Percentiles rank a stretch among this genome's conserved stretches.
Conservation (phyloP, 1,140 invertebrate species). For the Psix sp. region DNA sequence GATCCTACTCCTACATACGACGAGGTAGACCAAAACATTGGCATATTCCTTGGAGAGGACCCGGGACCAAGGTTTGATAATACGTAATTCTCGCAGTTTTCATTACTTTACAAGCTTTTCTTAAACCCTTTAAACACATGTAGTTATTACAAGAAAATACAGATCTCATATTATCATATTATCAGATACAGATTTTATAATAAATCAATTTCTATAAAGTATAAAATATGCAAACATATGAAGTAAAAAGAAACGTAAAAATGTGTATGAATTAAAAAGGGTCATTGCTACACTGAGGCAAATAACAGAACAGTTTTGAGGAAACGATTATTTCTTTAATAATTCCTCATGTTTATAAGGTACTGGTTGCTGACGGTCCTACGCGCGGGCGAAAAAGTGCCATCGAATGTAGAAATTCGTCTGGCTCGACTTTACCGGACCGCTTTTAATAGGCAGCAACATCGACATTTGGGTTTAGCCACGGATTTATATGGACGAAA, state of each 20-base stretch:
- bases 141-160: too few species aligned
- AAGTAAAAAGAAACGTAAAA: too few species aligned
- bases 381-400: conserved; percentile 71
- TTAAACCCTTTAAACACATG: too few species aligned
- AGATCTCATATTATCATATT: too few species aligned
- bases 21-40: conserved; percentile 70
- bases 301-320: too few species aligned
- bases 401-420: conserved; percentile 73
- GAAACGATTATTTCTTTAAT: too few species aligned
- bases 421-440: conserved; percentile 76
- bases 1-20: conserved; percentile 69
- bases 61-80: conserved; percentile 71
- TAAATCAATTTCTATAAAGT: too few species aligned
- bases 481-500: conserved; percentile 53
- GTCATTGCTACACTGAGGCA: too few species aligned
- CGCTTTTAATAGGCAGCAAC: conserved; percentile 76
- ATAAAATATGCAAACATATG: too few species aligned
- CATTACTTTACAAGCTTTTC: conserved; percentile 9
- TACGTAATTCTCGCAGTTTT: conserved; percentile 44
- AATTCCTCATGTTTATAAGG: conserved; percentile 65
- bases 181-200: too few species aligned
- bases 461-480: conserved; percentile 71
- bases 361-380: conserved; percentile 90
- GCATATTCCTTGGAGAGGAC: conserved; percentile 71
- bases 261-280: too few species aligned